Conservation (phyloP, 23 tunicate species). For the Diplosoma virens region DNA sequence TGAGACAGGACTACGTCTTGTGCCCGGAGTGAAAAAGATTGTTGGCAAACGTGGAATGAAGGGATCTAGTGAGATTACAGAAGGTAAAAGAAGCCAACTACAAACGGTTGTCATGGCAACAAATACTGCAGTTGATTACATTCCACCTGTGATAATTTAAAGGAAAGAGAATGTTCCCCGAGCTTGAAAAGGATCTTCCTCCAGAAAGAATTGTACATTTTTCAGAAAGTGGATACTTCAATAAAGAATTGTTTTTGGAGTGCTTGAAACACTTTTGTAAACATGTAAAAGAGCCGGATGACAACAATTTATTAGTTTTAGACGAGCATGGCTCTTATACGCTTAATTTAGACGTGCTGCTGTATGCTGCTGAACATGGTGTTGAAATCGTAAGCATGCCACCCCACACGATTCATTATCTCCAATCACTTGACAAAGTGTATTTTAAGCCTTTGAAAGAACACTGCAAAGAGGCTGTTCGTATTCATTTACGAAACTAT, state of each 20-base stretch:
- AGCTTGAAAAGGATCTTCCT: constrained; percentile 16
- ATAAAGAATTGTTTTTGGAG: constrained; percentile 19
- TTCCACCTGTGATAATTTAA: neutral
- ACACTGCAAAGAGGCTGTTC: constrained; percentile 28
- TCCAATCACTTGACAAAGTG: constrained; percentile 33
- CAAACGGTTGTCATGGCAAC: constrained; percentile 22
- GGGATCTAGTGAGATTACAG: constrained; percentile 2
- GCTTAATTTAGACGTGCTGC: constrained; percentile 29
- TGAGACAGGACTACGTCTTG: constrained; percentile 21
- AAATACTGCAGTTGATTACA: constrained; percentile 23
- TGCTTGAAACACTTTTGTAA: constrained; percentile 31
- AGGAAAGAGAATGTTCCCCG: neutral
- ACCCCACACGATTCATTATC: constrained; percentile 8
- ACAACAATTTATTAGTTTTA: neutral
- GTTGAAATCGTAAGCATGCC: constrained; percentile 19
- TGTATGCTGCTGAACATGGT: constrained; percentile 25
- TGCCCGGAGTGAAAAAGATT: constrained; percentile 27
- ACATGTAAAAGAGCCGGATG: constrained; percentile 1
- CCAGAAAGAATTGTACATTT: constrained; percentile 25
- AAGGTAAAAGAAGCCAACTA: constrained; percentile 19
- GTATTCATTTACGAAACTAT: constrained; percentile 19
- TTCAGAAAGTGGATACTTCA: constrained; percentile 28
- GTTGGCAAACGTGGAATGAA: constrained; percentile 15
- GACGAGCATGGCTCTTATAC: constrained; percentile 23
- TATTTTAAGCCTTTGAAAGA: constrained; percentile 36